Evolutionary conservation across 2,797 vertebrate genomes (phyloP), one percentile per base, ranked within the genome.

Genomic region (Menidia menidia): DNA sequence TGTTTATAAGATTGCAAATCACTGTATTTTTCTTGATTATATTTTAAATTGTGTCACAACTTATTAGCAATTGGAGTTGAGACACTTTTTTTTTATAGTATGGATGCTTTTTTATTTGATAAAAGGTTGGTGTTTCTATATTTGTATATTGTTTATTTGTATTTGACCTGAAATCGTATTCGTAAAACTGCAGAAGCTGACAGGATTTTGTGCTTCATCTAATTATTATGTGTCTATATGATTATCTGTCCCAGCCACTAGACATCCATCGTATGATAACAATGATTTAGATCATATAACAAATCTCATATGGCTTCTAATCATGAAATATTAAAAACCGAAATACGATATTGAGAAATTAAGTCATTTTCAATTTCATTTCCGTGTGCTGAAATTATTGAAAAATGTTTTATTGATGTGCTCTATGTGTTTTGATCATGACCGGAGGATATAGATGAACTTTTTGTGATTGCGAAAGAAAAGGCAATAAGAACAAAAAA

Each of bases 251-350:
- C 32, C 55, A 32, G 41, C 64, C 67, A 79, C 10, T n/a, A 64
- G 3, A 63, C 61, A 15, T 66, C 67, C 43, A 55, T 70, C 64
- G 32, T 13, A 33, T 64, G 62, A 75, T 79, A 58, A 78, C 54
- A 60, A 31, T 25, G 5, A 45, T 78, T 87, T 83, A 81, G 67
- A 75, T 68, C 6, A 10, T 14, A 53, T 71, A 68, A 79, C 50
- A 78, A 78, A 92, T 84, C 42, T 69, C 77, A 35, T 64, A 68
- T 64, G 73, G 69, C 75, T 73, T 54, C 68, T 81, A 78, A 83
- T 87, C 58, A 64, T 88, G 67, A 86, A 85, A 87, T 89, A 89
- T 91, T 86, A 81, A 87, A 87, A 87, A 80, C 69, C 73, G 52
- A 45, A 68, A 80, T 53, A 65, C 76, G 65, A 86, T 86, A 90